Evolutionary conservation across 2,888 invertebrate species (phyloP), one percentile per base, ranked within the genome.

Genomic region (Monochamus alternatus): DNA sequence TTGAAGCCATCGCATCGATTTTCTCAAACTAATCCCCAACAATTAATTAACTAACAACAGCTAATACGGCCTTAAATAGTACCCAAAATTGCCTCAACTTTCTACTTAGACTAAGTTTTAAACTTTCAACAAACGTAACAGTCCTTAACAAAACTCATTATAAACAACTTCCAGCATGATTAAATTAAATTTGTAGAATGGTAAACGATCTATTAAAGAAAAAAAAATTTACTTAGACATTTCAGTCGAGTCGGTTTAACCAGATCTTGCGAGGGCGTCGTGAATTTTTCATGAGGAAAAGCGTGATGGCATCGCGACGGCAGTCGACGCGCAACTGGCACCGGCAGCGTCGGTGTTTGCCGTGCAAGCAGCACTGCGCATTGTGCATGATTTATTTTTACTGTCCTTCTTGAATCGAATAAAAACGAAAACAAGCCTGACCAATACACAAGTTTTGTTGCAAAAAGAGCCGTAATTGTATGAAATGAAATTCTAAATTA

Each of bases 311-410:
- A 78, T 80, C 83, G 84, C 81, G 84, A 80, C 83, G 84, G 75
- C 78, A 73, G 83, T 76, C 83, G 82, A 80, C 84, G 85, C 84
- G 84, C 85, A 84, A 85, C 85, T 85, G 83, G 81, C 81, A 65
- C 75, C 74, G 72, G 73, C 77, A 73, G 77, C 82, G 80, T 74
- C 78, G 73, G 64, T 59, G 59, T 55, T 59, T 58, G 58, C 59
- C 66, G 59, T 73, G 65, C 59, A 66, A 60, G 38, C 59, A 60
- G 67, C 32, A 62, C 67, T 73, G 73, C 73, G 73, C 67, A 67
- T 63, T 63, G 63, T 69, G 51, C 51, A 12, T 32, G 32, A 58
- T 73, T 73, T 51, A 66, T 73, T 73, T 66, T 60, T 67, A 51
- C 60, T 60, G 60, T 12, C 71, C 3, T 22, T 70, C 7, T 38